These are phyloP conservation scores for Oceanodroma tethys DNA, from an alignment of 2,113 vertebrate genomes.

Conservation along the genomic window DNA sequence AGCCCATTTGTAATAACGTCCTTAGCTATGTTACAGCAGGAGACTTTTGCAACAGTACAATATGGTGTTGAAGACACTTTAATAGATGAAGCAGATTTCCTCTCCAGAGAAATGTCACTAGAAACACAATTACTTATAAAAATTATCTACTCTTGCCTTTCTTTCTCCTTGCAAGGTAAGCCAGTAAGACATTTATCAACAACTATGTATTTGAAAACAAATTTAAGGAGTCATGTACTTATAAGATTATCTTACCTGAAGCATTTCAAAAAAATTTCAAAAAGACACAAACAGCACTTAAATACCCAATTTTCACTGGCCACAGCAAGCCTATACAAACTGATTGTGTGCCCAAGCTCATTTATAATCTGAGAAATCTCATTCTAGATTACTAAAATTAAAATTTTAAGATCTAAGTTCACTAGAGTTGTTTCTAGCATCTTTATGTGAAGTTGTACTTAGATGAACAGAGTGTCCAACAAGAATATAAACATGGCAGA, in stretches of 20 bases:
- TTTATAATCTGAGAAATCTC: neutral
- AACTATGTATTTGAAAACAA: neutral
- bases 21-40: neutral
- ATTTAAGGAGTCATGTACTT: neutral
- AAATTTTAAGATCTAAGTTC: neutral
- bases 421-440: neutral
- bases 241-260: neutral
- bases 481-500: neutral
- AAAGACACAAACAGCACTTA: neutral
- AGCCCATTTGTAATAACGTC: neutral
- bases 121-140: neutral
- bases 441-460: neutral
- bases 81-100: neutral
- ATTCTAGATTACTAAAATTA: neutral
- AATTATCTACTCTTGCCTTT: neutral
- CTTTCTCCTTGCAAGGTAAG: neutral
- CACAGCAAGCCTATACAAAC: neutral
- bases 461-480: neutral
- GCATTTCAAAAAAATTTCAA: neutral
- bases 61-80: neutral
- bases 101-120: neutral
- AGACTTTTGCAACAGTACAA: neutral
- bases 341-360: fast-evolving
- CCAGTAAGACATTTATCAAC: neutral
- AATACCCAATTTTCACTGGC: neutral